Conservation (phyloP, 2,888 invertebrate genomes). For the Lydus trimaculatus region DNA sequence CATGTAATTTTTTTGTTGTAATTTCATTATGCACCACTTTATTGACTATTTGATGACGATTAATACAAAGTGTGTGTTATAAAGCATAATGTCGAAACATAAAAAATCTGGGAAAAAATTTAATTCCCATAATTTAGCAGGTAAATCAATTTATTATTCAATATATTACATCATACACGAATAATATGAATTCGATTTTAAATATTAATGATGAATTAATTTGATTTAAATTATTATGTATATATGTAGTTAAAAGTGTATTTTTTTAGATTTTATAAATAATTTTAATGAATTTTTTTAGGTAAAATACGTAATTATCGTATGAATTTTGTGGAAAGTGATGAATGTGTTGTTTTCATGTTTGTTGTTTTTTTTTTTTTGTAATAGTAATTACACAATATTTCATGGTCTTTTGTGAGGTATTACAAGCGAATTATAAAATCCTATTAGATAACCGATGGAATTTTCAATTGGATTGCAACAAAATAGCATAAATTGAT, state of each 20-base stretch:
- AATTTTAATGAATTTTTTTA: not conserved
- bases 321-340: too few species aligned
- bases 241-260: not conserved
- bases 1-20: constrained; percentile 46
- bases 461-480: not conserved
- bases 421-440: not conserved
- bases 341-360: too few species aligned
- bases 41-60: constrained; percentile 53
- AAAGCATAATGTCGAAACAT: constrained; percentile 54
- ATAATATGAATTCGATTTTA: not conserved
- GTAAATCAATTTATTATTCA: constrained; percentile 41
- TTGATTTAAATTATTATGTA: not conserved
- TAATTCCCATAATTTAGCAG: constrained; percentile 51
- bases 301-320: too few species aligned
- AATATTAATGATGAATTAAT: not conserved
- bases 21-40: constrained; percentile 47
- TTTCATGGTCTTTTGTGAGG: too few species aligned
- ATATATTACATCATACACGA: too few species aligned
- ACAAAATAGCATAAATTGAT: too few species aligned
- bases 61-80: constrained; percentile 35
- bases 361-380: not conserved
- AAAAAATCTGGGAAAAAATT: constrained; percentile 52
- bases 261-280: not conserved
- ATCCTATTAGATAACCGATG: not conserved
- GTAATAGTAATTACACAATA: not conserved